Base-by-base conservation (phyloP, 2,113 vertebrate genomes). In the Orcinus orca region DNA sequence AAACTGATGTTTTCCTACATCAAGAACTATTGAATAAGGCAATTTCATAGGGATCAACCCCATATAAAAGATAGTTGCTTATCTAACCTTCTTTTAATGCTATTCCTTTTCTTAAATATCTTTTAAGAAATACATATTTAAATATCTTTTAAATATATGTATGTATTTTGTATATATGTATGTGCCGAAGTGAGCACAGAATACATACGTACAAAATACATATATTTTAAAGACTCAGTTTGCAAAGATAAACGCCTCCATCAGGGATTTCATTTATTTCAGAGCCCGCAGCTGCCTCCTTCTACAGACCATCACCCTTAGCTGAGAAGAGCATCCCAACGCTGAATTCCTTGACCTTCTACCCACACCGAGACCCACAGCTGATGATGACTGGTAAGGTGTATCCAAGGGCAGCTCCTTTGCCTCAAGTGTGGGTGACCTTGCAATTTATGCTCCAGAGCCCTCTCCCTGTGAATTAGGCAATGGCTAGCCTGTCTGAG, bases 351-450 rank as follows among this genome's bases (percentile, higher is more conserved):
- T 50, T 41, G 29, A 60, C 6, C 26, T 6, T 31, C 23, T 50
- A 3, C 5, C 14, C n/a, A 81, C 29, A 55, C 10, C 0, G 0
- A 14, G 5, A 31, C 44, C 26, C 55, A 26, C 11, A 58, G 33
- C 17, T 60, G 18, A 4, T 4, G 23, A 71, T 44, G 11, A 74
- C 50, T 6, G 5, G n/a, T 25, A 41, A 71, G 6, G 2, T 5
- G 21, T 17, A 21, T n/a, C 55, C 18, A n/a, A 71, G 23, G 7
- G 6, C n/a, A 79, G 11, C 4, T n/a, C 65, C 73, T 93, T 77
- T 92, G 31, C 63, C 25, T 53, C 44, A 41, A 4, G n/a, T 26
- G 21, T n/a, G 31, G 73, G 60, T 63, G 82, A 65, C 12, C 60
- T 83, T 71, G 33, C 26, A 47, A 23, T 26, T 25, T 38, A 53